Base-by-base conservation (phyloP, 2,113 vertebrate genomes). In the Peromyscus leucopus region DNA sequence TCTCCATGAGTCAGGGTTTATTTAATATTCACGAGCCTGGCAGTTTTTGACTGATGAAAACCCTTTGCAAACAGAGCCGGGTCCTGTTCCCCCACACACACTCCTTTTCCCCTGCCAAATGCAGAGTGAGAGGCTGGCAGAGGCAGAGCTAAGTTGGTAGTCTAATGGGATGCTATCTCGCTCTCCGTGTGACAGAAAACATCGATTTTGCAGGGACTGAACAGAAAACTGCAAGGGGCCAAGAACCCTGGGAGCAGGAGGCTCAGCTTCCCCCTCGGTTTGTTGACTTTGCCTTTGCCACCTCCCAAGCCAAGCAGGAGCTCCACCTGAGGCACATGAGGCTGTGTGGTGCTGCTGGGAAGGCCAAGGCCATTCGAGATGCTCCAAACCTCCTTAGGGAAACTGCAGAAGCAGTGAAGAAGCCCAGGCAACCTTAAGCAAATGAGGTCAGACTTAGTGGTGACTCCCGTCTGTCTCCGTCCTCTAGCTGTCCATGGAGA, bases 21-120 rank as follows among this genome's bases (percentile, higher is more conserved):
- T 97, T 97, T 96, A 94, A 96, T 97, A 94, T 88, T 97, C 98
- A 90, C 97, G 92, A 90, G 76, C 48, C 94, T 72, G 82, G 92
- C 97, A 97, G 96, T 97, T 96, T 96, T 63, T 98, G 97, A 98
- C 96, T 93, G 97, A 96, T 98, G 98, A 96, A 97, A 98, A 98
- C 96, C 91, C 95, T 97, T 97, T 97, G 97, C 97, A 97, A 98
- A 98, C 96, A 98, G 98, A 97, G 91, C 90, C 74, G 71, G 74
- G 95, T 96, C 96, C 95, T 97, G 97, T 96, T 97, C 97, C 80
- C 8, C 31, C 97, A 95, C 96, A 42, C 63, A 42, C 0, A 4
- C 90, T 94, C 65, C 51, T 87, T 69, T 4, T 76, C 39, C 69
- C 15, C 63, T 90, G 95, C 97, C 96, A 98, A 94, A 84, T 17